Evolutionary conservation across 2,888 invertebrate genomes (phyloP).

Genomic region (Leucophenga montana): DNA sequence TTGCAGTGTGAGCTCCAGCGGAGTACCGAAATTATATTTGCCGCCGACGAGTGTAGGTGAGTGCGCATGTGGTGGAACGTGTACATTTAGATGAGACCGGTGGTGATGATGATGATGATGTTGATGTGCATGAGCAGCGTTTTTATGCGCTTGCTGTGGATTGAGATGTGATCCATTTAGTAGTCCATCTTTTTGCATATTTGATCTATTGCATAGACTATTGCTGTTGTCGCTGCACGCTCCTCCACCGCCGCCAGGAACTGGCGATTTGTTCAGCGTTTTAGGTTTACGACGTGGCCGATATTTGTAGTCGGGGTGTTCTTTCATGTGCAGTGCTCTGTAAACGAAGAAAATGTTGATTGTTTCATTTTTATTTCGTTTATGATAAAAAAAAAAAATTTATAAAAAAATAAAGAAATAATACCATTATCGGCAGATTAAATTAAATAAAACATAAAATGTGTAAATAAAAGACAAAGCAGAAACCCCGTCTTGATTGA

Average conservation of each 20-base stretch:
- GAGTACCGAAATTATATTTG: slow-evolving; percentile 71
- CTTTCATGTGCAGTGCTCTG: slow-evolving; percentile 94
- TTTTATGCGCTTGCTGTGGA: slow-evolving; percentile 49
- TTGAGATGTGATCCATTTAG: slow-evolving; percentile 42
- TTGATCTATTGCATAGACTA: background rate
- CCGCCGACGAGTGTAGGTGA: slow-evolving; percentile 53
- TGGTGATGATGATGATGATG: slow-evolving; percentile 49
- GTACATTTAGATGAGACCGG: slow-evolving; percentile 52
- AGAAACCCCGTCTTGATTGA: background rate
- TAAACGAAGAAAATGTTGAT: slow-evolving; percentile 43
- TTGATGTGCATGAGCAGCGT: slow-evolving; percentile 42
- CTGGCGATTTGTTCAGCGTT: slow-evolving; percentile 80
- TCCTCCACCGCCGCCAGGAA: slow-evolving; percentile 54
- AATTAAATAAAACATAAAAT: slow-evolving; percentile 8
- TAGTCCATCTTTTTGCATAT: slow-evolving; percentile 32
- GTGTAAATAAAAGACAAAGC: background rate
- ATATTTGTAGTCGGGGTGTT: slow-evolving; percentile 94
- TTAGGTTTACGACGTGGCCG: slow-evolving; percentile 90
- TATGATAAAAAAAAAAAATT: slow-evolving; percentile 8
- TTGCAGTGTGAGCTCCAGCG: slow-evolving; percentile 67
- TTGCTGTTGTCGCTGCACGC: background rate
- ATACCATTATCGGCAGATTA: slow-evolving; percentile 5
- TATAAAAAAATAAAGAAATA: slow-evolving; percentile 11
- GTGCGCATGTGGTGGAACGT: slow-evolving; percentile 20
- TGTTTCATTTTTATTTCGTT: background rate